These are phyloP conservation scores for Paramuricea clavata DNA, from an alignment of 92 coral and sea anemone species.

Conservation along the genomic window DNA sequence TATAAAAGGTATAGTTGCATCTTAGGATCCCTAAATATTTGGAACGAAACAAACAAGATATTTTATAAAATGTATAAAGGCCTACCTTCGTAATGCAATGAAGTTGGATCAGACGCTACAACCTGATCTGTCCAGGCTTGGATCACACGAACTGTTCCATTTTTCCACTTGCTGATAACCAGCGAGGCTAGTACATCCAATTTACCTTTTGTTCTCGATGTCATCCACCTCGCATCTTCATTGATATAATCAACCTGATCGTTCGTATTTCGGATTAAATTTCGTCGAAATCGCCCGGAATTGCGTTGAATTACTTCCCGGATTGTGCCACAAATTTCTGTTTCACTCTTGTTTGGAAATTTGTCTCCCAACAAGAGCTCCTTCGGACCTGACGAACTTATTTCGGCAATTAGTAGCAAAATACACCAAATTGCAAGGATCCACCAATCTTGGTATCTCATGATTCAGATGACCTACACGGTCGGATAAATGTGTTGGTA, in stretches of 20 bases:
- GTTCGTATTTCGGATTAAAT: slow-evolving; percentile 86
- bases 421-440: not conserved
- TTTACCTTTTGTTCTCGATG: slow-evolving; percentile 91
- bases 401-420: not conserved
- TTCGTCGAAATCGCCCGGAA: slow-evolving; percentile 86
- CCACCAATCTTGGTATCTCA: not conserved
- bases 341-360: slow-evolving; percentile 74
- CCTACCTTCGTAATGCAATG: too few species aligned
- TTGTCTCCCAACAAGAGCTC: slow-evolving; percentile 41
- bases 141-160: too few species aligned
- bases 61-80: too few species aligned
- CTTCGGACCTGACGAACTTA: slow-evolving; percentile 35
- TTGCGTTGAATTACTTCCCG: slow-evolving; percentile 87
- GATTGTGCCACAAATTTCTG: slow-evolving; percentile 84
- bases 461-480: not conserved
- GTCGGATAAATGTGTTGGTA: too few species aligned
- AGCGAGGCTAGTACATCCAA: slow-evolving; percentile 85
- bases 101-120: too few species aligned
- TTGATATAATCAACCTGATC: slow-evolving; percentile 66
- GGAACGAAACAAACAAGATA: too few species aligned
- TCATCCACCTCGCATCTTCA: slow-evolving; percentile 89
- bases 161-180: too few species aligned
- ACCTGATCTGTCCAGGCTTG: too few species aligned
- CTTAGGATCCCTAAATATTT: too few species aligned
- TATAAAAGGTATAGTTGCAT: too few species aligned